phyloP scores from a whole-genome alignment of 2,113 vertebrate genomes.

The Ellobius talpinus region DNA sequence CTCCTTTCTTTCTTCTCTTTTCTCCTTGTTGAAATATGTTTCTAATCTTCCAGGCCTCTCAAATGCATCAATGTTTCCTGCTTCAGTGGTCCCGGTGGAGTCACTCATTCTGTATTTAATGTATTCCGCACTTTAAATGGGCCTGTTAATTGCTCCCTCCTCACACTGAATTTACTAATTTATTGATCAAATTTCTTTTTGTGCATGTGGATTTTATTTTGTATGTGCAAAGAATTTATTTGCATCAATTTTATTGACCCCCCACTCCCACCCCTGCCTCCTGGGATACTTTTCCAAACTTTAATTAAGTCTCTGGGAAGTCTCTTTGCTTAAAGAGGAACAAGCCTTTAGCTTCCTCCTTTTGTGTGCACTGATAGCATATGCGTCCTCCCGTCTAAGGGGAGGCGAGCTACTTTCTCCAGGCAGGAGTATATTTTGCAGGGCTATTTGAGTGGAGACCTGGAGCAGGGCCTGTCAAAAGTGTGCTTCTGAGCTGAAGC shows the following conservation, averaged over 20 bases:
- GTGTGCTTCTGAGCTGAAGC: not conserved
- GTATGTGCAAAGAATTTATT: slow-evolving; percentile 83
- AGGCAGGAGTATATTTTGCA: slow-evolving; percentile 31
- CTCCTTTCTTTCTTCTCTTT: slow-evolving; percentile 66
- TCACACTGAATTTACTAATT: slow-evolving; percentile 84
- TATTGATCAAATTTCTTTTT: slow-evolving; percentile 84
- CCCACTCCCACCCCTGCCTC: slow-evolving; percentile 27
- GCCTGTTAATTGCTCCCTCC: slow-evolving; percentile 81
- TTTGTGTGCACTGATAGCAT: slow-evolving; percentile 50
- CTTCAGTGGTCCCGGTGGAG: slow-evolving; percentile 75
- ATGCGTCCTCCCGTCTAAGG: not conserved
- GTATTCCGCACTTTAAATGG: slow-evolving; percentile 78
- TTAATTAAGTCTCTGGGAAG: slow-evolving; percentile 82
- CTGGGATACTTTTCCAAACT: slow-evolving; percentile 77
- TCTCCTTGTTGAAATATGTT: slow-evolving; percentile 80
- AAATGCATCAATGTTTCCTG: slow-evolving; percentile 75
- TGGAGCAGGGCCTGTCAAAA: not conserved
- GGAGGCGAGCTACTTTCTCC: not conserved
- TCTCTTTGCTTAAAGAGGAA: slow-evolving; percentile 71
- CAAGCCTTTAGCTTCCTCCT: slow-evolving; percentile 23
- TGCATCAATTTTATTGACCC: slow-evolving; percentile 81
- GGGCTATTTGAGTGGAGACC: slow-evolving; percentile 9
- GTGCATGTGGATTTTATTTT: slow-evolving; percentile 83
- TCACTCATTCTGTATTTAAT: slow-evolving; percentile 82
- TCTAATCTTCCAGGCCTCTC: slow-evolving; percentile 79